These are phyloP conservation scores for Gasteruption jaculator DNA, from an alignment of 2,888 invertebrate genomes.

Conservation along the genomic window DNA sequence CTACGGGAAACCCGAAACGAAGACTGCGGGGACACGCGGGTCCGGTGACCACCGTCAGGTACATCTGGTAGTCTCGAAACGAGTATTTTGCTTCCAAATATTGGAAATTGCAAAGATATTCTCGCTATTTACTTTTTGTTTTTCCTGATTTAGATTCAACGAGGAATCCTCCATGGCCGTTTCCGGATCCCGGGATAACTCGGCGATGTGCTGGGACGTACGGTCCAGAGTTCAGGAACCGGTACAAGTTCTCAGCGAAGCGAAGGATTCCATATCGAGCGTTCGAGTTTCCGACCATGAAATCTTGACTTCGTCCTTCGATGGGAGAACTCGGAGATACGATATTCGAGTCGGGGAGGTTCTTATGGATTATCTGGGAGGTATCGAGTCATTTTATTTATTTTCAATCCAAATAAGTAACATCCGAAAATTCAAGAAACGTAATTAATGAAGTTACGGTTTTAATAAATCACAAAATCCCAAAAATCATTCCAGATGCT, in stretches of 20 bases:
- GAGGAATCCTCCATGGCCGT: constrained; percentile 91
- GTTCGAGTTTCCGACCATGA: constrained; percentile 82
- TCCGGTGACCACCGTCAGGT: constrained; percentile 74
- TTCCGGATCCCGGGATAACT: constrained; percentile 92
- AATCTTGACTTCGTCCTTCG: constrained; percentile 86
- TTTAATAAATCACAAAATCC: background rate
- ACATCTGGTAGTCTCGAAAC: too few species aligned
- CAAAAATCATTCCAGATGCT: constrained; percentile 55
- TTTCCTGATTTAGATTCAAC: constrained; percentile 63
- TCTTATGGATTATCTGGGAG: constrained; percentile 78
- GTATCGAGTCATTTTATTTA: constrained; percentile 42
- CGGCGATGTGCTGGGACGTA: constrained; percentile 89
- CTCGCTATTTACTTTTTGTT: too few species aligned
- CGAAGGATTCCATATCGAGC: constrained; percentile 85
- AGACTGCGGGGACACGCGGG: constrained; percentile 86
- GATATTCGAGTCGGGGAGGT: constrained; percentile 86
- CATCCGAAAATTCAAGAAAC: background rate
- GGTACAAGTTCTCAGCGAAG: constrained; percentile 81
- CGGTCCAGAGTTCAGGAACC: constrained; percentile 67
- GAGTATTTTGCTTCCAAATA: too few species aligned
- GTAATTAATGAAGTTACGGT: background rate
- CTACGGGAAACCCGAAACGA: constrained; percentile 79
- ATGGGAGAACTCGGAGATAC: constrained; percentile 81
- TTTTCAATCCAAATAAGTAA: constrained; percentile 3
- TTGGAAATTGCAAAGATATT: too few species aligned